These are phyloP conservation scores for Xiphophorus hellerii DNA, from an alignment of 2,113 vertebrate genomes.

Conservation along the genomic window DNA sequence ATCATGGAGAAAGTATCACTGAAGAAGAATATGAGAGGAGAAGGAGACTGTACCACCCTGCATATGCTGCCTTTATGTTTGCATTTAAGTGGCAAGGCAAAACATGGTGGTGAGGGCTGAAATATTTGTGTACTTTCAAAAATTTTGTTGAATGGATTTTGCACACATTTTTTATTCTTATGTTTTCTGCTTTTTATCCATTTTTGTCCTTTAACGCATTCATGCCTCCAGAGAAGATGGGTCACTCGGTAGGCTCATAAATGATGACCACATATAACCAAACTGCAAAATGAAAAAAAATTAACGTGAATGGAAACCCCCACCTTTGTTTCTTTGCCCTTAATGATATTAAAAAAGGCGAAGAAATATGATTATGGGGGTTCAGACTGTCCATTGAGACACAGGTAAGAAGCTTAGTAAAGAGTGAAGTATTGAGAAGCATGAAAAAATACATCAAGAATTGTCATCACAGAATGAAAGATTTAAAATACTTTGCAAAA, in stretches of 20 bases:
- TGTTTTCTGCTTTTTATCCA: not conserved
- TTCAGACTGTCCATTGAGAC: no score
- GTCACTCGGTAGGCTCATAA: not conserved
- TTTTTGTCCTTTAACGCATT: conserved; percentile 2
- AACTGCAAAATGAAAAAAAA: conserved; percentile 4
- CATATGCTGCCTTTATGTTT: conserved; percentile 48
- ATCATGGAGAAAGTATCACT: not conserved
- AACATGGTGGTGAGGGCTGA: conserved; percentile 39
- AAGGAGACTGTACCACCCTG: conserved; percentile 12
- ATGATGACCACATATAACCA: conserved; percentile 1
- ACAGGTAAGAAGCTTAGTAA: no score
- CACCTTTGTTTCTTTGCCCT: not conserved
- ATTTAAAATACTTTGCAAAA: no score
- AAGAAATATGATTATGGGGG: no score
- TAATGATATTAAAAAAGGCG: no score
- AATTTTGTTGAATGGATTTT: not conserved
- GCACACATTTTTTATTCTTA: not conserved
- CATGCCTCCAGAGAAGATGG: conserved; percentile 8
- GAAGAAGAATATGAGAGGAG: conserved; percentile 7
- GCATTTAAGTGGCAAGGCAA: conserved; percentile 44
- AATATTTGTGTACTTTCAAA: not conserved
- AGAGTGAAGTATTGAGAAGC: no score
- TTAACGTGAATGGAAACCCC: not conserved
- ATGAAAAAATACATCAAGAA: no score
- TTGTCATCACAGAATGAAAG: no score